phyloP scores from a whole-genome alignment of 2,113 vertebrate genomes.

The Recurvirostra avosetta region DNA sequence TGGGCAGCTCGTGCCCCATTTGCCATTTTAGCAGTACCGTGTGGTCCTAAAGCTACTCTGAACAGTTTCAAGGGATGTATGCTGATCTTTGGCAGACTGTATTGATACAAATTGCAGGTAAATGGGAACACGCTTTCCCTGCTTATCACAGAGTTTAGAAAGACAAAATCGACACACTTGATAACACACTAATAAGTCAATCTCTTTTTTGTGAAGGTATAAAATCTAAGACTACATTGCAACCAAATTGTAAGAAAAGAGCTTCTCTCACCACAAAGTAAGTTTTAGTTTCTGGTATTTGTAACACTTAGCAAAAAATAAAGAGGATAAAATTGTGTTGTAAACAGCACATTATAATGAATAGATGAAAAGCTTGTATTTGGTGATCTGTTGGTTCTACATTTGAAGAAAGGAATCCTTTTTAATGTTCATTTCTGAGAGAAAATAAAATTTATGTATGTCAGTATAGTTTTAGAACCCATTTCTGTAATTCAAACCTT shows the following conservation, averaged over 20 bases:
- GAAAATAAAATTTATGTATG: neutral
- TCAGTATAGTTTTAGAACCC: neutral
- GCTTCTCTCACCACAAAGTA: conserved; percentile 71
- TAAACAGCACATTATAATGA: neutral
- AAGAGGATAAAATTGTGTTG: neutral
- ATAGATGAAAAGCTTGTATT: neutral
- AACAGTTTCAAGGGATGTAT: neutral
- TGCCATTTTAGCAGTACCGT: neutral
- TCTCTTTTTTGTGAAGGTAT: conserved; percentile 69
- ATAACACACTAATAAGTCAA: neutral
- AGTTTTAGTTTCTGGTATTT: conserved; percentile 51
- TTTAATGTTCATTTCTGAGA: neutral
- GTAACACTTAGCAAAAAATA: neutral
- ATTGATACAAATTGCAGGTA: neutral
- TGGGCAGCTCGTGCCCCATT: neutral
- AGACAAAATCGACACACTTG: neutral
- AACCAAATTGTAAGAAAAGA: conserved; percentile 70
- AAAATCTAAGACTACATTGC: conserved; percentile 74
- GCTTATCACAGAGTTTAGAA: neutral
- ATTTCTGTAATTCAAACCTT: neutral
- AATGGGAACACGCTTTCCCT: neutral
- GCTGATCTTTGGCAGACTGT: neutral
- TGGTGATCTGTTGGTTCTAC: neutral
- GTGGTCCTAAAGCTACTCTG: neutral
- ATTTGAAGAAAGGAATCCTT: neutral